Conservation (phyloP, 2,888 invertebrate species). For the Calameuta pallipes region DNA sequence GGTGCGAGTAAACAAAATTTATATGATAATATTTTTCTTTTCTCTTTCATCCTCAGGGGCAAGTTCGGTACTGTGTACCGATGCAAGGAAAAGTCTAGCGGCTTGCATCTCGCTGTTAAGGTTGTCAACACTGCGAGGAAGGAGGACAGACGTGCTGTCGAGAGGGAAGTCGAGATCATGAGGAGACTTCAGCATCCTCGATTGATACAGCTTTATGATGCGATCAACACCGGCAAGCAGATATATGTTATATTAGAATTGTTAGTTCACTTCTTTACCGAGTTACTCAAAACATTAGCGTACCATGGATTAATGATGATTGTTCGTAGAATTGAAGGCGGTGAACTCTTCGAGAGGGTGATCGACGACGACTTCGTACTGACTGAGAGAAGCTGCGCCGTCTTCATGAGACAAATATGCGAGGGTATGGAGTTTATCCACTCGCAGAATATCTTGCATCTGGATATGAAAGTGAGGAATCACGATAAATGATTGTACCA, state of each 20-base stretch:
- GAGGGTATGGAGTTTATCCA: slow-evolving; percentile 99
- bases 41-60: slow-evolving; percentile 73
- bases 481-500: background rate
- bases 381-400: slow-evolving; percentile 95
- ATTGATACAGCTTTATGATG: slow-evolving; percentile 97
- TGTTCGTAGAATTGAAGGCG: slow-evolving; percentile 90
- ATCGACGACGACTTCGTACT: slow-evolving; percentile 98
- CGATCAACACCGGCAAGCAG: slow-evolving; percentile 92
- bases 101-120: slow-evolving; percentile 90
- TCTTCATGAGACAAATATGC: slow-evolving; percentile 98
- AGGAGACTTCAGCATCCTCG: slow-evolving; percentile 92
- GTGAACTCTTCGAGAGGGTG: slow-evolving; percentile 98
- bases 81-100: slow-evolving; percentile 86
- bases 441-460: slow-evolving; percentile 92
- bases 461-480: slow-evolving; percentile 90
- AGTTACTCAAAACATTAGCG: background rate
- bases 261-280: slow-evolving; percentile 74
- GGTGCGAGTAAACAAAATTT: background rate
- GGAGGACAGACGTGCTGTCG: slow-evolving; percentile 91
- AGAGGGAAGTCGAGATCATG: slow-evolving; percentile 98
- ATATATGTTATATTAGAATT: slow-evolving; percentile 98
- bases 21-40: background rate
- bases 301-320: background rate
- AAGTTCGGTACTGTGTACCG: slow-evolving; percentile 97
- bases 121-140: slow-evolving; percentile 87